Conservation (phyloP, 2,113 vertebrate species). For the Mola mola region DNA sequence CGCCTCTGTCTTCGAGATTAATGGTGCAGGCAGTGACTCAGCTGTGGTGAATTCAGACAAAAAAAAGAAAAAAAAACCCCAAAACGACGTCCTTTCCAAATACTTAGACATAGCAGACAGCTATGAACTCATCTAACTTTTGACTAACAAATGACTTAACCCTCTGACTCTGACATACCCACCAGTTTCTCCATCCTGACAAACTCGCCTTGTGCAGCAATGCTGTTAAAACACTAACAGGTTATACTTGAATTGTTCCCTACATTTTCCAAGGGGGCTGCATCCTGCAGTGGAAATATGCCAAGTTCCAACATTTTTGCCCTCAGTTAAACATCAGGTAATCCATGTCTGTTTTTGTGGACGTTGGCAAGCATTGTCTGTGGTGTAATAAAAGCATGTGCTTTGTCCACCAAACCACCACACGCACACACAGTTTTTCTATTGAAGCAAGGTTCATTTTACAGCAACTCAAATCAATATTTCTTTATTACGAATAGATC, state of each 20-base stretch:
- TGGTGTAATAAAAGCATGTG: too few relatives aligned
- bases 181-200: not conserved
- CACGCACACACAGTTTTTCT: too few relatives aligned
- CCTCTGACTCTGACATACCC: conserved; percentile 11
- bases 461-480: too few relatives aligned
- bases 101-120: conserved; percentile 64
- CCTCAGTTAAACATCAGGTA: not conserved
- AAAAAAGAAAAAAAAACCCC: conserved; percentile 25
- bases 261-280: too few relatives aligned
- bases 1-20: conserved; percentile 58
- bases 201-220: not conserved
- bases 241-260: too few relatives aligned
- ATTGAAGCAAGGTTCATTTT: too few relatives aligned
- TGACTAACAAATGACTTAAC: conserved; percentile 49
- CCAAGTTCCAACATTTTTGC: not conserved
- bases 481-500: too few relatives aligned
- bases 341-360: too few relatives aligned
- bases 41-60: conserved; percentile 62
- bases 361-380: too few relatives aligned
- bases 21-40: conserved; percentile 63
- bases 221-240: too few relatives aligned
- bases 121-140: conserved; percentile 46
- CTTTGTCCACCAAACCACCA: too few relatives aligned
- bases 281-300: not conserved
- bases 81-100: conserved; percentile 28